Percentiles rank a stretch among this genome's conserved stretches.
Conservation (phyloP, 2,888 invertebrate species). For the Drosophila niveifrons region DNA sequence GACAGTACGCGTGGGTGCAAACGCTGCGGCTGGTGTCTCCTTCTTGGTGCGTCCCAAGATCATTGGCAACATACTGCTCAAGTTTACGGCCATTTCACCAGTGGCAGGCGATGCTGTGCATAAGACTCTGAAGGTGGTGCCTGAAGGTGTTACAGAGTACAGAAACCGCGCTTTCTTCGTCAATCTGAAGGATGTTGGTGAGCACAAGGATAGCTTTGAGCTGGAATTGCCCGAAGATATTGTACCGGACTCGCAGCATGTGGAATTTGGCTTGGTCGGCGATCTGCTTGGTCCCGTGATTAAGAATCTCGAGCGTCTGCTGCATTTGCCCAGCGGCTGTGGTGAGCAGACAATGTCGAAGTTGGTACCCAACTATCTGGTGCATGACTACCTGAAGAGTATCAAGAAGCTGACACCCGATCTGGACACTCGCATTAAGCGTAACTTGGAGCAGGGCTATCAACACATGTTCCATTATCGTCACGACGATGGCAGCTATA, state of each 20-base stretch:
- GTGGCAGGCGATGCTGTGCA: slow-evolving; percentile 92
- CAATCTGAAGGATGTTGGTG: slow-evolving; percentile 88
- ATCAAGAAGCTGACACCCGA: slow-evolving; percentile 89
- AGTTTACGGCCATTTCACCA: slow-evolving; percentile 91
- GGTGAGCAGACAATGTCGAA: slow-evolving; percentile 91
- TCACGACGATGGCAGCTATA: slow-evolving; percentile 95
- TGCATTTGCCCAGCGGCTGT: slow-evolving; percentile 89
- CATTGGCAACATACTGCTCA: slow-evolving; percentile 90
- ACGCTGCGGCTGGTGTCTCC: slow-evolving; percentile 91
- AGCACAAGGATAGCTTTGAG: slow-evolving; percentile 88
- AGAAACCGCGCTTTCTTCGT: slow-evolving; percentile 90
- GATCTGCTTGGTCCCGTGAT: slow-evolving; percentile 88
- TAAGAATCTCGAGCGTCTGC: slow-evolving; percentile 88
- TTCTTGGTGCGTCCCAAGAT: slow-evolving; percentile 92
- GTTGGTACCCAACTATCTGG: slow-evolving; percentile 89
- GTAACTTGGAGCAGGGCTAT: slow-evolving; percentile 92
- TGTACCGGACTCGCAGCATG: slow-evolving; percentile 88
- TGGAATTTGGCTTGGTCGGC: slow-evolving; percentile 87
- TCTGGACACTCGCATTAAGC: slow-evolving; percentile 87
- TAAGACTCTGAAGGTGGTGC: slow-evolving; percentile 90
- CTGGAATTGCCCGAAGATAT: slow-evolving; percentile 91
- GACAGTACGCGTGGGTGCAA: slow-evolving; percentile 89
- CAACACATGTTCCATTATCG: slow-evolving; percentile 95
- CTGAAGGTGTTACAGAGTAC: slow-evolving; percentile 92
- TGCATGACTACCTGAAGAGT: slow-evolving; percentile 92